Evolutionary conservation across 2,888 invertebrate genomes (phyloP).

Genomic region (Nudaria mundana): DNA sequence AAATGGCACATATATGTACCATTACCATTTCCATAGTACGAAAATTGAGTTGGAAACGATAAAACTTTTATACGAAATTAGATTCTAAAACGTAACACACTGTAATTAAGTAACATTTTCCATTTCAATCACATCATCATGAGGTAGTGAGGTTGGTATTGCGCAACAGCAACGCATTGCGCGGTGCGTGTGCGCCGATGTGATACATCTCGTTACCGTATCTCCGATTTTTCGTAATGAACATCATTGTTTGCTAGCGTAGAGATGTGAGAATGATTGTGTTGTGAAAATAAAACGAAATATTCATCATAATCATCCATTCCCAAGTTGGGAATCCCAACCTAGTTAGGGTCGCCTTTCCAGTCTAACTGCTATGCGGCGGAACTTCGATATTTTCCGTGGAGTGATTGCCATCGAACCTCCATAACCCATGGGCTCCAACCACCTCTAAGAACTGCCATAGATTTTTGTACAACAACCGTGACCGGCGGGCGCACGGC

Average conservation of each 20-base stretch:
- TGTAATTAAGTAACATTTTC: not conserved
- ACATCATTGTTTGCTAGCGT: constrained; percentile 20
- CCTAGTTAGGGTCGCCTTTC: too few species aligned
- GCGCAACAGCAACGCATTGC: constrained; percentile 16
- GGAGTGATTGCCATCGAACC: too few species aligned
- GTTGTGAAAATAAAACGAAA: not conserved
- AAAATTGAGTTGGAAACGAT: not conserved
- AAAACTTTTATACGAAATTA: not conserved
- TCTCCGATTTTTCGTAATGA: constrained; percentile 47
- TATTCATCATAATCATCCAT: not conserved
- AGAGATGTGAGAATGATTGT: not conserved
- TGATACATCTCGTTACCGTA: constrained; percentile 23
- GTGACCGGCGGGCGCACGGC: too few species aligned
- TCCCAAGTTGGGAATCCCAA: not conserved
- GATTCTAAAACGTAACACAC: too few species aligned
- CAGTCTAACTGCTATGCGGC: too few species aligned
- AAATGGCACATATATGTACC: too few species aligned
- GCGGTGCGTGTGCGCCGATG: constrained; percentile 10
- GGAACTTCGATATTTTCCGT: too few species aligned
- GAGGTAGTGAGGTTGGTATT: too few species aligned
- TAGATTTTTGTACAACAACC: too few species aligned
- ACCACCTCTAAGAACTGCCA: too few species aligned
- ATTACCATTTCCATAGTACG: too few species aligned
- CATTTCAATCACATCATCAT: not conserved
- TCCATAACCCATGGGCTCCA: too few species aligned